A percentile compares a stretch with the other conserved stretches of the same genome.
Conservation (phyloP, 2,113 vertebrate genomes). For the Osmerus mordax region DNA sequence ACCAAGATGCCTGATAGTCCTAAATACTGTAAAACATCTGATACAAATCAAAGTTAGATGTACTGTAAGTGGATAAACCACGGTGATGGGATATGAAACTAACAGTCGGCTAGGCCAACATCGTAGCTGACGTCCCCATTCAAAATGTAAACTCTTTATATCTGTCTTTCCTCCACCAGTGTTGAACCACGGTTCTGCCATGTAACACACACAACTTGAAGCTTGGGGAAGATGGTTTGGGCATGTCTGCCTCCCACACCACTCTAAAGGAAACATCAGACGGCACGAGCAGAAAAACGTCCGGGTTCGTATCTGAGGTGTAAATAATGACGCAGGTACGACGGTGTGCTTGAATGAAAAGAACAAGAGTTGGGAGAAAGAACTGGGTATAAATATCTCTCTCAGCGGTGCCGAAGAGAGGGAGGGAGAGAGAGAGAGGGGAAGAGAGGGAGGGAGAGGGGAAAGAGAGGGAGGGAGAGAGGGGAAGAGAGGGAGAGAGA, state of each 20-base stretch:
- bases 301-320: slow-evolving; percentile 40
- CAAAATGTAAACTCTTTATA: no score
- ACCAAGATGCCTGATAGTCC: no score
- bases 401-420: background rate
- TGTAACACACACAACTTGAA: slow-evolving; percentile 8
- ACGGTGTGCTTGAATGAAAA: background rate
- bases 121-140: no score
- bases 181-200: slow-evolving; percentile 29
- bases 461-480: no score
- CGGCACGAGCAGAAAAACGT: slow-evolving; percentile 17
- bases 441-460: no score
- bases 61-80: no score
- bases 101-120: no score
- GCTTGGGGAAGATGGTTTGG: background rate
- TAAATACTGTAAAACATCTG: no score
- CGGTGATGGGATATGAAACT: no score
- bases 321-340: slow-evolving; percentile 41
- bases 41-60: no score
- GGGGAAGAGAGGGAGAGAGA: slow-evolving; percentile 9
- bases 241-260: slow-evolving; percentile 26
- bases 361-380: slow-evolving; percentile 10
- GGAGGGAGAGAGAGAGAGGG: no score
- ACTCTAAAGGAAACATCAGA: slow-evolving; percentile 23
- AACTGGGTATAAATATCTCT: slow-evolving; percentile 14
- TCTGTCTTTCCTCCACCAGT: background rate